Percentiles rank a stretch among this genome's conserved stretches.
Evolutionary conservation across 2,797 vertebrate species (phyloP).

Genomic region (Catamblyrhynchus diadema): DNA sequence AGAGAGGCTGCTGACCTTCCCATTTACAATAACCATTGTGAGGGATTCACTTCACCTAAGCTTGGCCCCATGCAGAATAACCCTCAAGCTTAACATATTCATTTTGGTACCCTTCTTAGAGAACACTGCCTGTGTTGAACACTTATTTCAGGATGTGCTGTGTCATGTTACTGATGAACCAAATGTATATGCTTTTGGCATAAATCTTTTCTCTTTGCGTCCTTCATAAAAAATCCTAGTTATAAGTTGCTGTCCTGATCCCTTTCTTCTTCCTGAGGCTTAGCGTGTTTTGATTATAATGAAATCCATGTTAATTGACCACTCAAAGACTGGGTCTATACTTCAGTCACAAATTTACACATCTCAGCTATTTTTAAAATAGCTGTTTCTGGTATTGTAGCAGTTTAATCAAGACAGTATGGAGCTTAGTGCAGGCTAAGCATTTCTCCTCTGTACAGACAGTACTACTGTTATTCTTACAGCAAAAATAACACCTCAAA

Average conservation of each 20-base stretch:
- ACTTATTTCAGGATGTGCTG: background rate
- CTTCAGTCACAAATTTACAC: conserved; percentile 31
- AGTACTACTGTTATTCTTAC: background rate
- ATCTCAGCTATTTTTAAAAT: conserved; percentile 47
- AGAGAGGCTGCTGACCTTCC: conserved; percentile 18
- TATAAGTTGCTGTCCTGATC: background rate
- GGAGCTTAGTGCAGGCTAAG: conserved; percentile 27
- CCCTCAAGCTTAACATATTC: background rate
- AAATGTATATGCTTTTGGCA: background rate
- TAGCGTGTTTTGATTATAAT: background rate
- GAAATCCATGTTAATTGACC: conserved; percentile 19
- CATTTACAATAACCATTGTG: background rate
- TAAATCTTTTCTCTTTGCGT: background rate
- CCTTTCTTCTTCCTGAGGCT: background rate
- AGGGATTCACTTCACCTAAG: background rate
- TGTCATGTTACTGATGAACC: background rate
- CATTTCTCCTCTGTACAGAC: background rate
- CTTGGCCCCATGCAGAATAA: background rate
- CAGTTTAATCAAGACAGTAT: conserved; percentile 20
- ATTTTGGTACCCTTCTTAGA: background rate
- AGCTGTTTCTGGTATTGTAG: background rate
- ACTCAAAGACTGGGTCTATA: background rate
- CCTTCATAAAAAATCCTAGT: background rate
- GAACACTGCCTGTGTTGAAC: background rate
- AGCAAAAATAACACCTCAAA: background rate